These are phyloP conservation scores for Rhinogobius similis DNA, from an alignment of 2,113 vertebrate species.

Conservation along the genomic window DNA sequence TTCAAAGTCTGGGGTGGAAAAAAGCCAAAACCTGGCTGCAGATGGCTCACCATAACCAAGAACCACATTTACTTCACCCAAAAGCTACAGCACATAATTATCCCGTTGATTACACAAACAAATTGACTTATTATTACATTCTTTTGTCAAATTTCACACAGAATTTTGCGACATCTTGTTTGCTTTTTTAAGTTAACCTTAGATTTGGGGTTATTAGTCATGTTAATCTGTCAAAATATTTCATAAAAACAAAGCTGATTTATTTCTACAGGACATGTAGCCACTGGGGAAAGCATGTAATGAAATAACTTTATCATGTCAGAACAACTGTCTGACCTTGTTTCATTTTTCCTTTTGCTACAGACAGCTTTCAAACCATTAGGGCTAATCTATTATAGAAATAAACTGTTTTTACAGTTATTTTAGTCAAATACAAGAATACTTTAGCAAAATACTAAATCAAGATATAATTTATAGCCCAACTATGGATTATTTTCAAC, in stretches of 20 bases:
- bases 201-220: background rate
- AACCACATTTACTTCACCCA: background rate
- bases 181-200: background rate
- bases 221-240: background rate
- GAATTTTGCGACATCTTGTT: background rate
- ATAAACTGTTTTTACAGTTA: background rate
- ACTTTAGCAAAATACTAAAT: background rate
- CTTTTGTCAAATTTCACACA: background rate
- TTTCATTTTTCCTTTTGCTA: background rate
- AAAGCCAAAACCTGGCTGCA: background rate
- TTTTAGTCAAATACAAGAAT: background rate
- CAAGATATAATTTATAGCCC: too few species aligned
- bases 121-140: background rate
- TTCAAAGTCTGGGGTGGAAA: background rate
- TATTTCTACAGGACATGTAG: background rate
- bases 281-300: conserved; percentile 13
- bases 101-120: background rate
- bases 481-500: background rate
- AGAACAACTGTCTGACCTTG: conserved; percentile 18
- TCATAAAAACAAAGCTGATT: conserved; percentile 7
- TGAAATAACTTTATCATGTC: conserved; percentile 11
- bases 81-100: background rate
- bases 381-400: background rate
- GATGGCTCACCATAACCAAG: background rate
- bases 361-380: background rate